Base-by-base conservation (phyloP, 2,797 vertebrate species). In the Chromis chromis region DNA sequence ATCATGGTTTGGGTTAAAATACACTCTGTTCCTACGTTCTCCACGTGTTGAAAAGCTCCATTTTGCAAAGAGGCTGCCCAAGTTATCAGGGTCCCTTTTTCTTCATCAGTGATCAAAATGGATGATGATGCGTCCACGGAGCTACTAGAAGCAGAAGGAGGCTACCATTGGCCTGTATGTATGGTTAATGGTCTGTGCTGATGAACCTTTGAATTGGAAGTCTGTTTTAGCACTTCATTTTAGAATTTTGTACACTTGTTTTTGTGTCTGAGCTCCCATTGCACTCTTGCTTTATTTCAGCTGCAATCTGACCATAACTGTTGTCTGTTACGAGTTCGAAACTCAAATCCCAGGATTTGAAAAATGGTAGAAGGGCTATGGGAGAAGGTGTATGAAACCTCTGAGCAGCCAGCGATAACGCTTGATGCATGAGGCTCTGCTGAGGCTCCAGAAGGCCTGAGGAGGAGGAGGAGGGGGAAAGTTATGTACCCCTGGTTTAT, bases 401-500 rank as follows among this genome's bases (percentile, higher is more conserved):
- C 28, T 58, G 76, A 66, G 63, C 42, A 14, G 53, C 49, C 27
- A 0, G 50, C 5, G 64, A 77, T 81, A 63, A 25, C 9, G 10
- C 33, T 36, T 72, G 68, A 64, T 74, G 69, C 71, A 74, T 21
- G 70, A 69, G 74, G 8, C n/a, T 63, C 25, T 27, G 3, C 50
- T 46, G 67, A 8, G 48, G 70, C 52, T 70, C 24, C 48, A 9
- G 61, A 24, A 9, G 59, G 54, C 61, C 72, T 17, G 74, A 62
- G 79, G 70, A 64, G 68, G 9, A 36, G 9, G 33, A 36, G 31
- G 31, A 31, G 31, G 59, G 61, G 40, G 33, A 54, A 56, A 25
- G 56, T 16, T 42, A 24, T 59, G 74, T 19, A 52, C 57, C 66
- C 48, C 70, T 24, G 58, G 52, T 79, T 83, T 48, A 74, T 76